These are phyloP conservation scores for Thysanoteuthis rhombus DNA, from an alignment of 2,888 invertebrate genomes.

Conservation along the genomic window DNA sequence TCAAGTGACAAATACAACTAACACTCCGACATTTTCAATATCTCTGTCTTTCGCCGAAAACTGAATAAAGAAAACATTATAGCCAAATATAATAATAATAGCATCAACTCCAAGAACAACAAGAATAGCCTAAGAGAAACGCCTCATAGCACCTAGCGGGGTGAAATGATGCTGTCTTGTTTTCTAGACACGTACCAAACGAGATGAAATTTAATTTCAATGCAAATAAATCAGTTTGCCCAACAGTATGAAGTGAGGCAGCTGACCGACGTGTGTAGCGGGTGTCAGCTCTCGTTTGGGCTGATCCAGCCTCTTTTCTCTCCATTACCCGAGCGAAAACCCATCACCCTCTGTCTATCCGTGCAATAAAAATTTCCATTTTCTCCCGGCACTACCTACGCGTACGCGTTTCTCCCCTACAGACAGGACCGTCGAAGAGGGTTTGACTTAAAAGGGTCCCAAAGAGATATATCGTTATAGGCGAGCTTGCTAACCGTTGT, in stretches of 20 bases:
- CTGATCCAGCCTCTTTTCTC: not conserved
- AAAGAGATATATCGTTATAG: not conserved
- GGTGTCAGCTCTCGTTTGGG: not conserved
- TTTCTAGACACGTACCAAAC: not conserved
- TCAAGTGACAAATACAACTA: not conserved
- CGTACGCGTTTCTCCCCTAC: no score
- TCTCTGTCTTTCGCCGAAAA: not conserved
- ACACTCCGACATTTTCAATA: not conserved
- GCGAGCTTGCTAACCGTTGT: no score
- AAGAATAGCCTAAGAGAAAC: not conserved
- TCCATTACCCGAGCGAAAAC: not conserved
- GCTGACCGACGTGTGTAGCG: not conserved
- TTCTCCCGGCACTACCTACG: not conserved
- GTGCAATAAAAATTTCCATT: no score
- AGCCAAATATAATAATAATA: not conserved
- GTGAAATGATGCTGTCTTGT: not conserved
- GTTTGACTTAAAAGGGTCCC: not conserved
- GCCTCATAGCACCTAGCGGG: not conserved
- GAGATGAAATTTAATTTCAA: constrained; percentile 12
- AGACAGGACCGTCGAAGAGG: not conserved
- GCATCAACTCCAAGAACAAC: not conserved
- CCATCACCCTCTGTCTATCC: not conserved
- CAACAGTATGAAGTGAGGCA: not conserved
- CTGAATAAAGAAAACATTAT: not conserved
- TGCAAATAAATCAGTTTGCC: not conserved